These are phyloP conservation scores for Euspilapteryx auroguttella DNA, from an alignment of 2,888 invertebrate species.

Conservation along the genomic window DNA sequence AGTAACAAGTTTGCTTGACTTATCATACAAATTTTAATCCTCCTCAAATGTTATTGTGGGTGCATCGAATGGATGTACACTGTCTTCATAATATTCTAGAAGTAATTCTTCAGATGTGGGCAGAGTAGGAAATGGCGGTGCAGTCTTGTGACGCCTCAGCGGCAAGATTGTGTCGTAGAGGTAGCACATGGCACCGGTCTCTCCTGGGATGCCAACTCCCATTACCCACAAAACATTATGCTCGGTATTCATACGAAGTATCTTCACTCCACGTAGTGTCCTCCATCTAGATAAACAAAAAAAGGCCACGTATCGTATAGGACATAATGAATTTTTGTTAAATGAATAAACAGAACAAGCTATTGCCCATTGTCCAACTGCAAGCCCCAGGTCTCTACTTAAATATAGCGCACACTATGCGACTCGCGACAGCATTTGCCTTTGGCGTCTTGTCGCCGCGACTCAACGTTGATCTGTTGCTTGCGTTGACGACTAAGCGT, in stretches of 20 bases:
- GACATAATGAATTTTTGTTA: too few species aligned
- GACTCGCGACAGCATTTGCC: too few species aligned
- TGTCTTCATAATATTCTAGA: slow-evolving; percentile 76
- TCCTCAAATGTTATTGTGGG: slow-evolving; percentile 69
- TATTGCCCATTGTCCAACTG: too few species aligned
- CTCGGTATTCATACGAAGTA: slow-evolving; percentile 91
- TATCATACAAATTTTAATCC: too few species aligned
- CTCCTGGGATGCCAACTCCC: slow-evolving; percentile 82
- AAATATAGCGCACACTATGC: too few species aligned
- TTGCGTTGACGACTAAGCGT: too few species aligned
- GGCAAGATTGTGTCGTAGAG: slow-evolving; percentile 81
- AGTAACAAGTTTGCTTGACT: too few species aligned
- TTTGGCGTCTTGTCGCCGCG: too few species aligned
- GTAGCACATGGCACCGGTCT: slow-evolving; percentile 75
- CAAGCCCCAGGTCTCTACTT: too few species aligned
- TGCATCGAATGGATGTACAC: slow-evolving; percentile 73
- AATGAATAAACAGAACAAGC: too few species aligned
- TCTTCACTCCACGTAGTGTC: slow-evolving; percentile 67
- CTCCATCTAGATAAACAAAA: slow-evolving; percentile 52
- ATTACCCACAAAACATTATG: slow-evolving; percentile 89
- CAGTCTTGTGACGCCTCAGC: slow-evolving; percentile 51
- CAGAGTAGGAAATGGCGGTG: slow-evolving; percentile 83
- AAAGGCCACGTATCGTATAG: too few species aligned
- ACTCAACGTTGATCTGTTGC: too few species aligned
- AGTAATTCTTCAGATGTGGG: slow-evolving; percentile 63